Evolutionary conservation across 2,888 invertebrate species (phyloP).

Genomic region (Tinea semifulvella): DNA sequence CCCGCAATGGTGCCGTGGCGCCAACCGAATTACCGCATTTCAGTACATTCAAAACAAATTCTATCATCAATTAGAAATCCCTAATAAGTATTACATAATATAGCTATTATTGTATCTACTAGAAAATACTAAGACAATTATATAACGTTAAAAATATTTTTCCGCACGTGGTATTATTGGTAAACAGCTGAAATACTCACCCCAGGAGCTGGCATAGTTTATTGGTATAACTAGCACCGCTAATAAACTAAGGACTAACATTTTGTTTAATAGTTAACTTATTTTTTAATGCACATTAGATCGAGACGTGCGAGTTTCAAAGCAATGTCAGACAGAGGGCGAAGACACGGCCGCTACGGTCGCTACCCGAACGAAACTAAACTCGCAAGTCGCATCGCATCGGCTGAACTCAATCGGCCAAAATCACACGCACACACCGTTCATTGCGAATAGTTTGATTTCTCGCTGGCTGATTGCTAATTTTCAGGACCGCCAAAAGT

Average conservation of each 20-base stretch:
- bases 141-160: conserved; percentile 38
- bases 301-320: conserved; percentile 45
- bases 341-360: conserved; percentile 35
- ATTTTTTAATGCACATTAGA: conserved; percentile 44
- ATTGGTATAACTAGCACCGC: conserved; percentile 35
- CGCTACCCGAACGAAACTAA: conserved; percentile 50
- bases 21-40: conserved; percentile 59
- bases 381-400: no score
- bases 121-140: conserved; percentile 27
- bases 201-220: conserved; percentile 45
- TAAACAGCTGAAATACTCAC: conserved; percentile 33
- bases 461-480: no score
- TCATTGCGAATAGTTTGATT: no score
- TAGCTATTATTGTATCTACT: no score
- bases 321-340: conserved; percentile 39
- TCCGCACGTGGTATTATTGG: conserved; percentile 34
- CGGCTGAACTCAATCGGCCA: no score
- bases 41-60: no score
- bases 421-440: no score
- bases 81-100: conserved; percentile 5
- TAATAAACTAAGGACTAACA: conserved; percentile 47
- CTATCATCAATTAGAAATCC: background rate
- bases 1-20: conserved; percentile 58
- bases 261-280: conserved; percentile 50
- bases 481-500: no score